Conservation (phyloP, 2,113 vertebrate species). For the Parotia lawesii region DNA sequence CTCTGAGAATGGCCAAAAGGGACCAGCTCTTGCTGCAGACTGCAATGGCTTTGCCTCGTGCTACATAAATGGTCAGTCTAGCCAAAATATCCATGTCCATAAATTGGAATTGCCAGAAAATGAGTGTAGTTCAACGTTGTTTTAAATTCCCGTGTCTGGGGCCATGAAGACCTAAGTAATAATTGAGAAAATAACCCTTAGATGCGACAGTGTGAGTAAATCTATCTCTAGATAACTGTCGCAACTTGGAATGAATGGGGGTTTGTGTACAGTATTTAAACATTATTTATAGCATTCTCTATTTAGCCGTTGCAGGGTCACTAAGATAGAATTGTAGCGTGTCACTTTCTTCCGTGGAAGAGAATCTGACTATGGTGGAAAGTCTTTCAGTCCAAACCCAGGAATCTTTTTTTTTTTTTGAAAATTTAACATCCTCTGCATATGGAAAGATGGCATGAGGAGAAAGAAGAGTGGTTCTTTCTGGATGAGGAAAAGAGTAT, state of each 20-base stretch:
- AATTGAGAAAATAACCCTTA: not conserved
- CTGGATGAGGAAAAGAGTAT: not conserved
- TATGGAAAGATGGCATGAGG: not conserved
- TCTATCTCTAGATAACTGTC: not conserved
- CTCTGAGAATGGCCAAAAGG: conserved; percentile 70
- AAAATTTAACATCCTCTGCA: not conserved
- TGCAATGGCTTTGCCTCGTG: conserved; percentile 38
- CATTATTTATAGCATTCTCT: not conserved
- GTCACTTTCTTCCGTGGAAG: not conserved
- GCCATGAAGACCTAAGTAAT: not conserved
- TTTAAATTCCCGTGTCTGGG: not conserved
- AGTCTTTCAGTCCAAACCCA: not conserved
- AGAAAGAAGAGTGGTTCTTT: not conserved
- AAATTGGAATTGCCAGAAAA: not conserved
- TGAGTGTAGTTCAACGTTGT: not conserved
- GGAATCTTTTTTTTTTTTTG: not conserved
- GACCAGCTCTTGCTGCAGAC: conserved; percentile 76
- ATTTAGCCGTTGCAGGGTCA: not conserved
- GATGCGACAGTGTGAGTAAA: not conserved
- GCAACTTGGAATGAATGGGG: not conserved
- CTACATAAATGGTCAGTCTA: not conserved
- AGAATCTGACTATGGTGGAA: not conserved
- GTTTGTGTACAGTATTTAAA: not conserved
- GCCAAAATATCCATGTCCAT: not conserved
- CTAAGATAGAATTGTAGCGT: not conserved